Evolutionary conservation across 1,140 invertebrate species (phyloP), one percentile per base, ranked within the genome.

Genomic region (Asbolus verrucosus): DNA sequence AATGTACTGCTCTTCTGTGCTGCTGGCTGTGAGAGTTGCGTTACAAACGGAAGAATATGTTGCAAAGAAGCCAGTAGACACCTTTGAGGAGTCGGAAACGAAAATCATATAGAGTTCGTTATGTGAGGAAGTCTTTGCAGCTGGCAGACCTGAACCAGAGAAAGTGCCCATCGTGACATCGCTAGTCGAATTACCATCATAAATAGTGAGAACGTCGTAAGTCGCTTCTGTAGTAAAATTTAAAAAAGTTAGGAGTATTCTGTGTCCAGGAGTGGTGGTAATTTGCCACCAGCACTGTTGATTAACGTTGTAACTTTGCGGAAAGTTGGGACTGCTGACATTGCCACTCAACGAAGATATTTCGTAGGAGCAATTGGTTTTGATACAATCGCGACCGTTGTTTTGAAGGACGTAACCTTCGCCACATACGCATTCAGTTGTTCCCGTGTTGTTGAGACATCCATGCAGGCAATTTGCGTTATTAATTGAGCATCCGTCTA

Each of bases 401-500:
- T 95, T 92, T 76, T 97, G 93, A 14, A 98, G 84, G 0, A 92
- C 95, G 81, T 95, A 98, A 0, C 96, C 96, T 80, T 96, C 96
- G 78, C 96, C 92, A 78, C 96, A 98, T 4, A 90, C 89, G 78
- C 96, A 98, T 68, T 92, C 86, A 80, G 96, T 98, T 0, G 94
- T 95, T 0, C 96, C 96, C 54, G 97, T 89, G 0, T 93, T 97
- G 81, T 98, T 98, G 69, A 90, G 89, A 78, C 96, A 98, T 68
- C 97, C 92, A 78, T 98, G 96, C 79, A 98, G 94, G 81, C 96
- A 98, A 0, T 95, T 95, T 1, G 95, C 96, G 80, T 98, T 98
- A 15, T 96, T 92, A 27, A 89, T 88, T 0, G 93, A 90, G 83
- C 96, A 98, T 81, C 98, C 96, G 80, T 98, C 96, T 82, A 95